phyloP scores from a whole-genome alignment of 1,140 invertebrate genomes.

The Calliopsis andreniformis region DNA sequence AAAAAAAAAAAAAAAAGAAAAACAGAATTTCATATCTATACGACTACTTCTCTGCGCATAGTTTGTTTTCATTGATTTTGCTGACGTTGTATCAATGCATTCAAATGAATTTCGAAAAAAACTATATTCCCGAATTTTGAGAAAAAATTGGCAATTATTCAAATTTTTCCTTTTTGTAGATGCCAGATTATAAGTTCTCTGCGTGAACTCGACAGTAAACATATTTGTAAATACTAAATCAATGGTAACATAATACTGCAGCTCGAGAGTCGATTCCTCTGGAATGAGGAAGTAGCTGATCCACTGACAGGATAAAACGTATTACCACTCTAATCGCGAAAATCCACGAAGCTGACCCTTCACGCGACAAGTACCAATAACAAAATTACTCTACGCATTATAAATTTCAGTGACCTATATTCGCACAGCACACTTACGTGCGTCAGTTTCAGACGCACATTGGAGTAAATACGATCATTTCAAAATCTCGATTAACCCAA shows the following conservation, averaged over 20 bases:
- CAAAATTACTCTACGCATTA: too few species aligned
- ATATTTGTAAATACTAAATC: background rate
- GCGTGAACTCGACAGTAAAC: background rate
- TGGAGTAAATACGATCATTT: too few species aligned
- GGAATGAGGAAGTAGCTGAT: constrained; percentile 12
- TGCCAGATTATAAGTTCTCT: too few species aligned
- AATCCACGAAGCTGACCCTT: too few species aligned
- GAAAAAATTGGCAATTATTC: background rate
- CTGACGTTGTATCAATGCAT: constrained; percentile 57
- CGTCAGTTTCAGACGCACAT: too few species aligned
- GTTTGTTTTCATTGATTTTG: constrained; percentile 62
- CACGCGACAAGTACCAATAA: background rate
- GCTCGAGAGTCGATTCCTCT: background rate
- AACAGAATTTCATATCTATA: background rate
- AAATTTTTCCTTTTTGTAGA: background rate
- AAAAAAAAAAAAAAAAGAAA: background rate
- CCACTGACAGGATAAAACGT: background rate
- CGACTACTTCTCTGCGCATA: constrained; percentile 45
- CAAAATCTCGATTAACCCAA: too few species aligned
- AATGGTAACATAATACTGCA: background rate
- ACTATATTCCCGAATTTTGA: background rate
- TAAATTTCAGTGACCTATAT: too few species aligned
- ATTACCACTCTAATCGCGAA: background rate
- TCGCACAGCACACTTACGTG: too few species aligned
- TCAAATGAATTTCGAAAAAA: background rate